Evolutionary conservation across 2,888 invertebrate genomes (phyloP), one percentile per base, ranked within the genome.

Genomic region (Athripsodes cinereus): DNA sequence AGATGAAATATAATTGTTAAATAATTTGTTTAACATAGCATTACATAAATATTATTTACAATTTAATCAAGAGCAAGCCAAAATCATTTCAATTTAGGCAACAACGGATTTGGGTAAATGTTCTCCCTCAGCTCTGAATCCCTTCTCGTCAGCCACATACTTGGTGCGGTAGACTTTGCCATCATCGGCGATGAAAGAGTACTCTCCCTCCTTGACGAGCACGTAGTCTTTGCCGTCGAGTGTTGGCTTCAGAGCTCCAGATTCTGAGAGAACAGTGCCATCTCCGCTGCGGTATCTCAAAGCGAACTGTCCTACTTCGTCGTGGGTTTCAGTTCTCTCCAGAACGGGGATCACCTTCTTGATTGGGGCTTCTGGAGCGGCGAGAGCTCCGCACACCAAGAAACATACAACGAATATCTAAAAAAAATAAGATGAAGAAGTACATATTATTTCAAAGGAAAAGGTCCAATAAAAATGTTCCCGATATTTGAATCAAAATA

Each of bases 271-370:
- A 2, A 49, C 44, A 46, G 59, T 63, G 13, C 63, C 63, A 44
- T 63, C 63, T 8, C 35, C 63, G 46, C 52, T 57, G 53, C 53
- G 48, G 52, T 61, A 63, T 11, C 61, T 40, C 20, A 63, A 52
- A 19, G 63, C 57, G 53, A 56, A 63, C 57, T 63, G 61, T n/a
- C 63, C 63, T 11, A 50, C 55, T 20, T 57, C 60, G 51, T 63
- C 63, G 52, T 51, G 54, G 35, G 49, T 52, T 35, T 63, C 63
- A 19, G 59, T 63, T 22, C 63, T 46, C 55, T 60, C 60, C 48
- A 60, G 51, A 26, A 60, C 60, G n/a, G 60, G 54, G 35, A 60
- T 54, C 48, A 51, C 16, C 46, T 34, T 46, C 31, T 50, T 22
- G n/a, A 18, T 22, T 19, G 52, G 47, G 8, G 57, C 52, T 18